A percentile compares a stretch with the other conserved stretches of the same genome.
phyloP scores from a whole-genome alignment of 2,113 vertebrate species.

The Esox niger region DNA sequence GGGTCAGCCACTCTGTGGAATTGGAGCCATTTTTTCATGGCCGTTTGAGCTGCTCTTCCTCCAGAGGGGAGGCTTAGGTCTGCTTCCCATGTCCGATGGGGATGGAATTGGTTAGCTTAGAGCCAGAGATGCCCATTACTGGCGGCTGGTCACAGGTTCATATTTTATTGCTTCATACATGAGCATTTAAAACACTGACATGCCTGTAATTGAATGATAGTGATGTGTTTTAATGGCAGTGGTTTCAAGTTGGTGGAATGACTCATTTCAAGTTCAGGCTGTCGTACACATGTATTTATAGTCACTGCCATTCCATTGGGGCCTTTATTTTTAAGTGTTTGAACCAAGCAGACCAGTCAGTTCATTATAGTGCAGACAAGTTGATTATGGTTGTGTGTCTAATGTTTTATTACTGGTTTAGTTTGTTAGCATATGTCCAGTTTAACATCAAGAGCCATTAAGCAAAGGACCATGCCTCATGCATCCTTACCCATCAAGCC shows the following conservation, averaged over 20 bases:
- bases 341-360: neutral
- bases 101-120: conserved; percentile 38
- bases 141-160: conserved; percentile 11
- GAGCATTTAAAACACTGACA: conserved; percentile 32
- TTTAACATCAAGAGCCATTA: neutral
- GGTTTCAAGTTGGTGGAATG: conserved; percentile 30
- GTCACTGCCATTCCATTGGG: conserved; percentile 8
- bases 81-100: conserved; percentile 20
- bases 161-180: conserved; percentile 43
- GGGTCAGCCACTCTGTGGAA: conserved; percentile 43
- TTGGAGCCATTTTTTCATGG: conserved; percentile 33
- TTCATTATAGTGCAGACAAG: conserved; percentile 4
- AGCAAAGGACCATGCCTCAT: neutral
- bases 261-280: conserved; percentile 21
- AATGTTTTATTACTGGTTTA: neutral
- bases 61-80: conserved; percentile 31
- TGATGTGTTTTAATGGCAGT: conserved; percentile 11
- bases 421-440: neutral
- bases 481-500: neutral
- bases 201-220: conserved; percentile 19
- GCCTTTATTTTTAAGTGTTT: neutral
- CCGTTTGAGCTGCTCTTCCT: conserved; percentile 22
- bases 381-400: neutral
- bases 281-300: conserved; percentile 1
- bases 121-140: conserved; percentile 32